Conservation (phyloP, 1,140 invertebrate genomes). For the Phymorhynchus buccinoides region DNA sequence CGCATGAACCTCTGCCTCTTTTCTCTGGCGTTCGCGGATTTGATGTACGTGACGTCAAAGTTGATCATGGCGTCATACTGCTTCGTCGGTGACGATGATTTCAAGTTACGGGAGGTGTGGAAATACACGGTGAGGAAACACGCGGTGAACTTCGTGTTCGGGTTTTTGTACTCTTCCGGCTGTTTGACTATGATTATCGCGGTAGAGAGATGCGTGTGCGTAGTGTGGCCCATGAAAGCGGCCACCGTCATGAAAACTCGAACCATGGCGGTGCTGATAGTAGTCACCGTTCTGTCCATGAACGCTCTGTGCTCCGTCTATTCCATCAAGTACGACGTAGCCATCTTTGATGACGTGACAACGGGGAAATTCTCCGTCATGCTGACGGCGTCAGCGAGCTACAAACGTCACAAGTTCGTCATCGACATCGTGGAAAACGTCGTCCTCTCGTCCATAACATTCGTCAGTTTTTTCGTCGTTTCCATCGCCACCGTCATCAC, state of each 20-base stretch:
- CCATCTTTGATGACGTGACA: neutral
- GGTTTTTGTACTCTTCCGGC: constrained; percentile 8
- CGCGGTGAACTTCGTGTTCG: constrained; percentile 19
- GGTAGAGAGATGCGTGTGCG: constrained; percentile 13
- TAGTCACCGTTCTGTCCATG: neutral
- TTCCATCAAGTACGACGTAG: neutral
- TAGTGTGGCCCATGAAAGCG: constrained; percentile 9
- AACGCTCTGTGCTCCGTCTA: constrained; percentile 18
- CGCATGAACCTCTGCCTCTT: constrained; percentile 22
- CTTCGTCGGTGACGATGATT: neutral
- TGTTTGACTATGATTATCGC: constrained; percentile 11
- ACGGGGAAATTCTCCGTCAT: neutral
- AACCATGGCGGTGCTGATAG: neutral
- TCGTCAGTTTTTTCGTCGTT: constrained; percentile 20
- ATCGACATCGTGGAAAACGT: constrained; percentile 25
- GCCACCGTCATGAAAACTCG: neutral
- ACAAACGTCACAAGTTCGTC: neutral
- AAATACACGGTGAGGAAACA: constrained; percentile 13
- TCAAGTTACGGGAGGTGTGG: neutral
- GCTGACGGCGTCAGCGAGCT: neutral
- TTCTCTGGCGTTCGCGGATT: neutral
- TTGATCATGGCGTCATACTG: constrained; percentile 8
- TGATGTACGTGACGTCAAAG: constrained; percentile 6
- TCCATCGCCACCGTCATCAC: constrained; percentile 3
- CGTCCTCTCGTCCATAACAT: constrained; percentile 16